Evolutionary conservation across 2,113 vertebrate genomes (phyloP).

Genomic region (Xenopus laevis): DNA sequence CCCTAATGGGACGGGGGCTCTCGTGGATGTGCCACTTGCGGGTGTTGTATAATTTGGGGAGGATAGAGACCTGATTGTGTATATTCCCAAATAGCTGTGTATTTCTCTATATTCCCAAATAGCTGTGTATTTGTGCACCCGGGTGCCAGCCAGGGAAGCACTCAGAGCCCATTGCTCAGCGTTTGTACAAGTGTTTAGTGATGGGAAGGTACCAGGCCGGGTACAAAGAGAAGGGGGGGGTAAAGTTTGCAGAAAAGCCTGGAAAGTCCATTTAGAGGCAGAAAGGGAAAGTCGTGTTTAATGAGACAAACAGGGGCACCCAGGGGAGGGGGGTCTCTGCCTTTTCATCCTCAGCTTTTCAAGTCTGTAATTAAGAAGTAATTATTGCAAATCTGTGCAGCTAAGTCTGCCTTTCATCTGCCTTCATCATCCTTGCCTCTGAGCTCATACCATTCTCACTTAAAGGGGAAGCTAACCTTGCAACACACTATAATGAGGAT

Average conservation of each 20-base stretch:
- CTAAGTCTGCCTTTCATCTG: slow-evolving; percentile 21
- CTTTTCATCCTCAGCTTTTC: slow-evolving; percentile 44
- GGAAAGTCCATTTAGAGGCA: slow-evolving; percentile 32
- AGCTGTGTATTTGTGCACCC: slow-evolving; percentile 19
- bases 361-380: slow-evolving; percentile 11
- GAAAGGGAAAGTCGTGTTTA: slow-evolving; percentile 44
- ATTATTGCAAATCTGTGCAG: slow-evolving; percentile 17
- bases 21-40: background rate
- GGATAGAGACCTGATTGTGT: slow-evolving; percentile 20
- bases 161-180: slow-evolving; percentile 7
- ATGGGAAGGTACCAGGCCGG: slow-evolving; percentile 3
- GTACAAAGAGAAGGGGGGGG: slow-evolving; percentile 18
- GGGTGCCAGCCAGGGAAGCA: slow-evolving; percentile 3
- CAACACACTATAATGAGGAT: too few relatives aligned
- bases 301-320: slow-evolving; percentile 23
- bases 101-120: slow-evolving; percentile 10
- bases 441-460: too few relatives aligned
- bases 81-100: slow-evolving; percentile 49
- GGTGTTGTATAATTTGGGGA: slow-evolving; percentile 15
- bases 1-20: background rate
- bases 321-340: background rate
- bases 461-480: too few relatives aligned
- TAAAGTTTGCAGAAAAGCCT: slow-evolving; percentile 46
- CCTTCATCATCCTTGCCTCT: background rate
- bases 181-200: slow-evolving; percentile 29